phyloP scores from a whole-genome alignment of 2,113 vertebrate genomes.

The Pampusana beccarii region DNA sequence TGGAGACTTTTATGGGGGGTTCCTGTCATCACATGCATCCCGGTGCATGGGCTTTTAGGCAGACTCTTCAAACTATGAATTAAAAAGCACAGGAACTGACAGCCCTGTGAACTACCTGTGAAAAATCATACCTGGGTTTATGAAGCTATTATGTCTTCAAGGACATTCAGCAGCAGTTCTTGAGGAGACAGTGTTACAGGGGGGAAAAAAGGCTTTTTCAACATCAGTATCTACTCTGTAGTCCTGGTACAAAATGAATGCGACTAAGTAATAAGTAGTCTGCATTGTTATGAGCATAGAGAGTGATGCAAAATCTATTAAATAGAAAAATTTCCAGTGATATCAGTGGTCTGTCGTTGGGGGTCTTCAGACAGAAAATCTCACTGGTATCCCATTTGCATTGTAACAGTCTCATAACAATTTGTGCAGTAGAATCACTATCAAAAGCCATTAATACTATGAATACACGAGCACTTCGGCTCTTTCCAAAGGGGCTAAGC shows the following conservation, averaged over 20 bases:
- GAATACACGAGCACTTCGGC: constrained; percentile 28
- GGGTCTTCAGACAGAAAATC: constrained; percentile 48
- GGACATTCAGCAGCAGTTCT: constrained; percentile 37
- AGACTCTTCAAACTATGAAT: constrained; percentile 64
- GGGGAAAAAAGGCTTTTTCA: background rate
- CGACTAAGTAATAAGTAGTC: constrained; percentile 41
- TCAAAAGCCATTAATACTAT: constrained; percentile 53
- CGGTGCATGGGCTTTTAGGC: constrained; percentile 49
- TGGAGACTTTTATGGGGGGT: constrained; percentile 45
- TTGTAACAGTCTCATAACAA: constrained; percentile 61
- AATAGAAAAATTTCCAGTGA: constrained; percentile 38
- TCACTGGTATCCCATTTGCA: constrained; percentile 50
- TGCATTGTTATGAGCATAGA: constrained; percentile 26
- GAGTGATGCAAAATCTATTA: constrained; percentile 33
- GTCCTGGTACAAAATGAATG: constrained; percentile 43
- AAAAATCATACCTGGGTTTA: constrained; percentile 68
- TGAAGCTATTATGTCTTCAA: constrained; percentile 69
- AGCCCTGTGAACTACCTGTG: constrained; percentile 65
- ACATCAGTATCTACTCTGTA: constrained; percentile 7
- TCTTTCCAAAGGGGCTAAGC: constrained; percentile 46
- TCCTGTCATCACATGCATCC: constrained; percentile 58
- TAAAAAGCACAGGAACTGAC: constrained; percentile 62
- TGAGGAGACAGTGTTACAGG: constrained; percentile 42
- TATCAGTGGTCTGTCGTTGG: constrained; percentile 32
- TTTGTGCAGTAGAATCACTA: constrained; percentile 59